A percentile compares a stretch with the other conserved stretches of the same genome.
phyloP scores from a whole-genome alignment of 2,888 invertebrate species.

The Melanchra persicariae region DNA sequence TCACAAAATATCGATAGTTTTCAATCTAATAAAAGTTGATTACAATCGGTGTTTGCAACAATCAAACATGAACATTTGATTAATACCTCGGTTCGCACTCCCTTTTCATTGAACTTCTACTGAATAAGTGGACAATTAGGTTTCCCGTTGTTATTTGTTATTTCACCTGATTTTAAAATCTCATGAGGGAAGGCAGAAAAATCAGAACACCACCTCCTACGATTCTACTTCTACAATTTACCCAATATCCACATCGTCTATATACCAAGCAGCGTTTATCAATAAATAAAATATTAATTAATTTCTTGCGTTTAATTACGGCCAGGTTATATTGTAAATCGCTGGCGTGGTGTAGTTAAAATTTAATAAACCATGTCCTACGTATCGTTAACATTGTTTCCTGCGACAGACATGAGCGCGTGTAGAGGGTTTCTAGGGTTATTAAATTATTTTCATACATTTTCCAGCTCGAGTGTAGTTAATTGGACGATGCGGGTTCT shows the following conservation, averaged over 20 bases:
- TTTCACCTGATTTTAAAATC: too few species aligned
- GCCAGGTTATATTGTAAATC: slow-evolving; percentile 36
- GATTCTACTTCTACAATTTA: neutral
- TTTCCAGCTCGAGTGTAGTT: slow-evolving; percentile 4
- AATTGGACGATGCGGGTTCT: slow-evolving; percentile 6
- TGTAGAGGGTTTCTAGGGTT: slow-evolving; percentile 21
- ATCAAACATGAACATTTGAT: too few species aligned
- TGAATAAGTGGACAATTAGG: neutral
- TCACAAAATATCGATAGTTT: too few species aligned
- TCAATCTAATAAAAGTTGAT: too few species aligned
- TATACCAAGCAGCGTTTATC: slow-evolving; percentile 7
- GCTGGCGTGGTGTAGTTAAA: slow-evolving; percentile 25
- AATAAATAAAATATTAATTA: slow-evolving; percentile 37
- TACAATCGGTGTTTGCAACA: too few species aligned
- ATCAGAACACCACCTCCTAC: neutral
- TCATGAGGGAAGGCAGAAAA: neutral
- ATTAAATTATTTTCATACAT: slow-evolving; percentile 39
- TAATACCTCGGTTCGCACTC: neutral
- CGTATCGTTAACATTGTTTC: slow-evolving; percentile 29
- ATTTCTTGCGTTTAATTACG: slow-evolving; percentile 38
- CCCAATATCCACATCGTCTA: neutral
- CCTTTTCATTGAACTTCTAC: neutral
- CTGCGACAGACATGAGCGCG: slow-evolving; percentile 16
- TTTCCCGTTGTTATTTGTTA: neutral
- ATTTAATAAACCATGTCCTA: slow-evolving; percentile 52